Evolutionary conservation across 37 sponge, comb jelly and placozoan species (phyloP), one percentile per base, ranked within the genome.

Genomic region (Mnemiopsis leidyi): DNA sequence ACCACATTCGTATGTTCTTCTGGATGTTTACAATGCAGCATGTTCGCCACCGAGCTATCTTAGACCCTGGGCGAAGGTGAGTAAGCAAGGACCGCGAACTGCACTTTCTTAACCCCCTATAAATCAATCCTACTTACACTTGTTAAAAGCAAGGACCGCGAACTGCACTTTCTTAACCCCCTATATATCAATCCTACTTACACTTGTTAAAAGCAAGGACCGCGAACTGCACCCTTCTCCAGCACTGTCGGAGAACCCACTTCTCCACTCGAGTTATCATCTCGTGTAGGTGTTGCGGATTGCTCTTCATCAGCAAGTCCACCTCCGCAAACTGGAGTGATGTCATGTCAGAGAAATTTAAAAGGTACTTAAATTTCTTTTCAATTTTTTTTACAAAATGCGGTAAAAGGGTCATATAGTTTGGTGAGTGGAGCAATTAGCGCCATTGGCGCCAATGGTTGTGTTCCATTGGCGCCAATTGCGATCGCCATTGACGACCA

Each of bases 271-370:
- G 83, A n/a, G 90, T 68, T 18, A 97, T 94, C 94, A 98, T 92
- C 16, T 76, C 69, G 0, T 30, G 20, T 7, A 96, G 94, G 73
- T 95, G 94, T 0, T 95, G 96, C 23, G 96, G 94, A 38, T 96
- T 96, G 92, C 95, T 93, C 67, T 95, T 92, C 96, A 98, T 96
- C 68, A 98, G 88, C 93, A 96, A 94, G 76, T 98, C 99, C 88
- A 98, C 96, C 79, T 96, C 97, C n/a, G 99, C 99, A 95, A 98
- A 98, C 99, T 98, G 77, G 9, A 31, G 36, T n/a, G n/a, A n/a
- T n/a, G n/a, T n/a, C n/a, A n/a, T n/a, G n/a, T n/a, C n/a, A n/a
- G n/a, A n/a, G n/a, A n/a, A n/a, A n/a, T n/a, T n/a, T n/a, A n/a
- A n/a, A n/a, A n/a, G n/a, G n/a, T n/a, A n/a, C n/a, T n/a, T n/a